Evolutionary conservation across 2,797 vertebrate species (phyloP).

Genomic region (Propithecus perrieri): DNA sequence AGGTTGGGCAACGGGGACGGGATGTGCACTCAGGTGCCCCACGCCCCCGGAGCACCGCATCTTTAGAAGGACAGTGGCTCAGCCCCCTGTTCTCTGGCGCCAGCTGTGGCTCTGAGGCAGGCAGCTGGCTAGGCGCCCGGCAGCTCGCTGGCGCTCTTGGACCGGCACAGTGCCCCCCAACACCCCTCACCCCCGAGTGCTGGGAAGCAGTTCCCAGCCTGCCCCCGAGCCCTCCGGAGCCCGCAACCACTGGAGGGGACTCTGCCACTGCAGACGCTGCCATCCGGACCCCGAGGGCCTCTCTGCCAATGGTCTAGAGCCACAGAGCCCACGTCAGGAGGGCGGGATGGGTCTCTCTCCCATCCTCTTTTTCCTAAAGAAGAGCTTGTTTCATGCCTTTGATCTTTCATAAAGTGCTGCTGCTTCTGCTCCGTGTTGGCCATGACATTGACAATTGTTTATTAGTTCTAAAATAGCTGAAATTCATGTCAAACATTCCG

Average conservation of each 20-base stretch:
- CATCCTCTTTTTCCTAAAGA: neutral
- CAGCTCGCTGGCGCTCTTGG: neutral
- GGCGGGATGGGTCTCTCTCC: constrained; percentile 37
- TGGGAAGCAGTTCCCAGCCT: neutral
- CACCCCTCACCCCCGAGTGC: accelerated
- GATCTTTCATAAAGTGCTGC: constrained; percentile 90
- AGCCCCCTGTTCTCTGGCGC: neutral
- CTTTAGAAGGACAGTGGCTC: neutral
- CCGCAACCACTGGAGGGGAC: accelerated
- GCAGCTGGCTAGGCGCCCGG: neutral
- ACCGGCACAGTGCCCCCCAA: neutral
- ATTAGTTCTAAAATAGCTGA: constrained; percentile 94
- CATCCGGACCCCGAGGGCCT: accelerated
- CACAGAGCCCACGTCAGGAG: accelerated
- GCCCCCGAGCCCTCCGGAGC: accelerated
- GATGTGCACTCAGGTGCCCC: neutral
- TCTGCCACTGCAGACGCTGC: neutral
- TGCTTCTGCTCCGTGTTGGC: constrained; percentile 91
- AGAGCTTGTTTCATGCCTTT: constrained; percentile 87
- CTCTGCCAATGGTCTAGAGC: neutral
- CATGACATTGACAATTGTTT: constrained; percentile 93
- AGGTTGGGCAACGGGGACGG: accelerated
- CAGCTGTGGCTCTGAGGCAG: neutral
- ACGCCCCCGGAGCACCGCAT: no score
- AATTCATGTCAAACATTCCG: constrained; percentile 90